Percentiles rank a stretch among this genome's conserved stretches.
These are phyloP conservation scores for Geotrupes spiniger DNA, from an alignment of 2,888 invertebrate species.

Conservation along the genomic window DNA sequence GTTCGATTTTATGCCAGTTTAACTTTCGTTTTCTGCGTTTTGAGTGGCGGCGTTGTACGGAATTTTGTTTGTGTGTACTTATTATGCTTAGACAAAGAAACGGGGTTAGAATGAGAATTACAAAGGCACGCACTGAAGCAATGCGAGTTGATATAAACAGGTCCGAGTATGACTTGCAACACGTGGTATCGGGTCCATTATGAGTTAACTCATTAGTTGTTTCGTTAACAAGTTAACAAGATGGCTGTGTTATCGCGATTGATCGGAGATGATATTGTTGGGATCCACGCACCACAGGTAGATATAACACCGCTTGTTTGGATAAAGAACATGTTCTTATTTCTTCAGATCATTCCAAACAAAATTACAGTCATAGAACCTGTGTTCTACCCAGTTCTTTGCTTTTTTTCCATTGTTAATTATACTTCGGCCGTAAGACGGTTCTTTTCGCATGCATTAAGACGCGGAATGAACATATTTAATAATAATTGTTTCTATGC, in stretches of 20 bases:
- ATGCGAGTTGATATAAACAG: slow-evolving; percentile 30
- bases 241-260: slow-evolving; percentile 48
- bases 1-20: no score
- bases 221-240: slow-evolving; percentile 51
- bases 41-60: no score
- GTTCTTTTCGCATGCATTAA: no score
- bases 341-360: slow-evolving; percentile 35
- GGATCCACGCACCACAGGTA: slow-evolving; percentile 45
- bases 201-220: slow-evolving; percentile 49
- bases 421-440: slow-evolving; percentile 21
- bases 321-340: slow-evolving; percentile 34
- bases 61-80: no score
- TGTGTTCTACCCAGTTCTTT: slow-evolving; percentile 34
- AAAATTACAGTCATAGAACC: slow-evolving; percentile 38
- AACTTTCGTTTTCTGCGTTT: no score
- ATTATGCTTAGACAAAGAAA: no score
- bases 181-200: slow-evolving; percentile 43
- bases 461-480: no score
- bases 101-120: no score
- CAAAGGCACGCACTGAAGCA: neutral
- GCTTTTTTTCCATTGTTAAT: slow-evolving; percentile 24
- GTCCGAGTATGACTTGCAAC: slow-evolving; percentile 46
- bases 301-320: slow-evolving; percentile 27
- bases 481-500: no score
- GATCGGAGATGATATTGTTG: slow-evolving; percentile 41